Conservation (phyloP, 2,113 vertebrate species). For the Macrotus californicus region DNA sequence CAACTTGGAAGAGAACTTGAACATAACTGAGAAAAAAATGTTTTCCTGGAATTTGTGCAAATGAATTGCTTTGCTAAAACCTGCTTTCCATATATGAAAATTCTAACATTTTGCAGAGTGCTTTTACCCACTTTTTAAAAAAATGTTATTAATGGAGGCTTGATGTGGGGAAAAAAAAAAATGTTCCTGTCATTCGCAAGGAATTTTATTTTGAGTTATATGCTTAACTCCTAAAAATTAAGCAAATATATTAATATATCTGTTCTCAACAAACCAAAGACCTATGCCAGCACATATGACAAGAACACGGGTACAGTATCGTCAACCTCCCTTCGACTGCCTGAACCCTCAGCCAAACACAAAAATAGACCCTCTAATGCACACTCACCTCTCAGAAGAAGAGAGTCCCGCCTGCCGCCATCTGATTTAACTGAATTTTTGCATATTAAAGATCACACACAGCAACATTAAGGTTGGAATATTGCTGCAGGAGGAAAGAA, state of each 20-base stretch:
- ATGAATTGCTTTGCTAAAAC: constrained; percentile 49
- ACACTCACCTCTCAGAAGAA: not conserved
- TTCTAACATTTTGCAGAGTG: constrained; percentile 52
- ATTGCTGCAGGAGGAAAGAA: constrained; percentile 13
- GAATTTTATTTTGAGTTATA: constrained; percentile 36
- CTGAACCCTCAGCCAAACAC: not conserved
- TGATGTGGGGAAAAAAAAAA: constrained; percentile 33
- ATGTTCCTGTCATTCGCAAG: constrained; percentile 43
- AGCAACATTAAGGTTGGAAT: not conserved
- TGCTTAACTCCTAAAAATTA: constrained; percentile 36
- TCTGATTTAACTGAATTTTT: not conserved
- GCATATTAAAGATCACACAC: not conserved
- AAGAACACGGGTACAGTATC: not conserved
- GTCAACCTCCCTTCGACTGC: not conserved
- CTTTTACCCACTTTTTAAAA: constrained; percentile 38
- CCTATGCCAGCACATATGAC: not conserved
- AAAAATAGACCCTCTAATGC: not conserved
- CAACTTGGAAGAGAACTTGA: constrained; percentile 60
- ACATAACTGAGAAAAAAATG: constrained; percentile 50
- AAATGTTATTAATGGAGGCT: constrained; percentile 59
- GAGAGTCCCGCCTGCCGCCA: not conserved
- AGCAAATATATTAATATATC: constrained; percentile 45
- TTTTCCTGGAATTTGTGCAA: constrained; percentile 50
- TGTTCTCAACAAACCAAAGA: constrained; percentile 26
- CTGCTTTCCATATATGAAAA: constrained; percentile 51